Evolutionary conservation across 2,797 vertebrate genomes (phyloP).

Genomic region (Epinephelus coioides): DNA sequence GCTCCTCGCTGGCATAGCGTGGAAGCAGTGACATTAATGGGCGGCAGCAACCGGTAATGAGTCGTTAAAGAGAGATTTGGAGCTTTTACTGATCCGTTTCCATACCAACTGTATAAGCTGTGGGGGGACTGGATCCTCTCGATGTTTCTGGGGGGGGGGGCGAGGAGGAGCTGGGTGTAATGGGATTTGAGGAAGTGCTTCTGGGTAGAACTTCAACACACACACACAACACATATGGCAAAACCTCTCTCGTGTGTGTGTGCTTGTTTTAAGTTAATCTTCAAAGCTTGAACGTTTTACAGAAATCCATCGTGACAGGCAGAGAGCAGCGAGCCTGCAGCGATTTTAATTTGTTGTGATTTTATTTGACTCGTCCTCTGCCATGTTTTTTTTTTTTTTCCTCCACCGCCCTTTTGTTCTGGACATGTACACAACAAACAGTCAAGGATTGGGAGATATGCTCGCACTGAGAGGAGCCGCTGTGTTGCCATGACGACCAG

Average conservation of each 20-base stretch:
- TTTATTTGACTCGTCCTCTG: constrained; percentile 7
- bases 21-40: constrained; percentile 68
- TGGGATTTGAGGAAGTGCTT: constrained; percentile 69
- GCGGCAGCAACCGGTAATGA: constrained; percentile 70
- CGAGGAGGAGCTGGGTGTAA: constrained; percentile 44
- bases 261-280: constrained; percentile 67
- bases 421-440: constrained; percentile 47
- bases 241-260: background rate
- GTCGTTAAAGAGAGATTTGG: constrained; percentile 74
- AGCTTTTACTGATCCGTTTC: constrained; percentile 79
- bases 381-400: background rate
- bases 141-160: constrained; percentile 17
- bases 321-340: constrained; percentile 27
- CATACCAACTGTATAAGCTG: constrained; percentile 80
- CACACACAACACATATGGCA: constrained; percentile 25
- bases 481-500: constrained; percentile 81
- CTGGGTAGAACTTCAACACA: constrained; percentile 54
- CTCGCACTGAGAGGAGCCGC: constrained; percentile 50
- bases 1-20: constrained; percentile 34
- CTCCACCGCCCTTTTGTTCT: constrained; percentile 57
- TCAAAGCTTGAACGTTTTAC: constrained; percentile 62
- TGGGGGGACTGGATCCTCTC: constrained; percentile 64
- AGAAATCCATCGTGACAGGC: constrained; percentile 54
- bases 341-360: constrained; percentile 26
- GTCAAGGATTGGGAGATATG: constrained; percentile 39